Base-by-base conservation (phyloP, 92 coral and sea anemone species). In the Heliopora coerulea region DNA sequence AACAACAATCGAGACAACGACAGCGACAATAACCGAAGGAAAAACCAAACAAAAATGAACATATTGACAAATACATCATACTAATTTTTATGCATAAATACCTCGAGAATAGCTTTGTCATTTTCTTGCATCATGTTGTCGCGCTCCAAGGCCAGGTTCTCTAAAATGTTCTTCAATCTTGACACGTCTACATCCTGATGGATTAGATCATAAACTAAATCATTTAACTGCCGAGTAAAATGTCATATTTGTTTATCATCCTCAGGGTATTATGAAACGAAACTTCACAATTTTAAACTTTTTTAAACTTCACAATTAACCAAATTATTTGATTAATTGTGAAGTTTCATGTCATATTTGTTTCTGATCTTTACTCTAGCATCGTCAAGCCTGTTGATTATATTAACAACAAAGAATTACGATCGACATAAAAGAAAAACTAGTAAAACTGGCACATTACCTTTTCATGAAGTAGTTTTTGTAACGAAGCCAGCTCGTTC, bases 91-190 rank as follows among this genome's bases (percentile, higher is more conserved):
- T n/a, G n/a, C n/a, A 11, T 57, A 39, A 41, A 24, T 25, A 67
- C 74, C 74, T 67, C 74, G 1, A 49, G 19, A 10, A 67, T 26
- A 23, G 54, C 74, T 67, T 67, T 46, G 15, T 67, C 74, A 67
- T 67, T 67, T 49, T 44, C 74, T 67, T 67, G 58, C 33, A 67
- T 49, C 74, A 67, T 67, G 44, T 48, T 67, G 23, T 44, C 74
- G 1, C 74, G 27, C 20, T 67, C 74, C 32, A 52, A 8, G 25
- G 56, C 46, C n/a, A 67, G 48, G 8, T 67, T 49, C 19, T 67
- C 57, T 52, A 67, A 67, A 49, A 67, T n/a, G 25, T 30, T 33
- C 48, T 67, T 67, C 37, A 67, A 52, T 20, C 29, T 67, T 50
- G 46, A 24, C 20, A 67, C 23, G 20, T 67, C 74, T 24, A 25